Evolutionary conservation across 2,797 vertebrate genomes (phyloP).

Genomic region (Clarias laeviceps): DNA sequence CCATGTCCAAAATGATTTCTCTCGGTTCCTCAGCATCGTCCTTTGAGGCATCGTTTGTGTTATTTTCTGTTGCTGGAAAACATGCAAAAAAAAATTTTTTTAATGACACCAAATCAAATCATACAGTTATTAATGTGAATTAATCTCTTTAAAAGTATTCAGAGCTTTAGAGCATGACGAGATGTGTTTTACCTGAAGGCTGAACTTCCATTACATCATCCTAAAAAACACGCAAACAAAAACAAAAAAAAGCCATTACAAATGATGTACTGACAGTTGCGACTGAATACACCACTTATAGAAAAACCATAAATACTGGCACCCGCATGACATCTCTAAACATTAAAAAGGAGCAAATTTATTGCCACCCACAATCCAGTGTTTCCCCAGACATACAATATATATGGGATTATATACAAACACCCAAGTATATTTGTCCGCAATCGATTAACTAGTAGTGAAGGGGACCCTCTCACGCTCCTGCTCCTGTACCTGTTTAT

Average conservation of each 20-base stretch:
- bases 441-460: too few relatives aligned
- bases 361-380: neutral
- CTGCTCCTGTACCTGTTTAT: too few relatives aligned
- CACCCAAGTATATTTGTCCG: too few relatives aligned
- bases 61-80: conserved; percentile 60
- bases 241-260: neutral
- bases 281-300: neutral
- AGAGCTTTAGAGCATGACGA: neutral
- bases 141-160: neutral
- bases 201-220: conserved; percentile 70
- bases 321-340: neutral
- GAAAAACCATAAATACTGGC: neutral
- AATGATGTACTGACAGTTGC: neutral
- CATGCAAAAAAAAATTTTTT: conserved; percentile 41
- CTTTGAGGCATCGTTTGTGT: conserved; percentile 68
- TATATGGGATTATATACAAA: too few relatives aligned
- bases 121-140: neutral
- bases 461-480: too few relatives aligned
- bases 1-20: conserved; percentile 75
- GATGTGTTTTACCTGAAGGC: conserved; percentile 66
- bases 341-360: neutral
- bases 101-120: neutral
- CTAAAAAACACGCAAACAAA: conserved; percentile 63
- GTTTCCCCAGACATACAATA: too few relatives aligned
- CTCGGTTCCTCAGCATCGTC: conserved; percentile 68